These are phyloP conservation scores for Australoheros scitulus DNA, from an alignment of 2,113 vertebrate genomes.

Conservation along the genomic window DNA sequence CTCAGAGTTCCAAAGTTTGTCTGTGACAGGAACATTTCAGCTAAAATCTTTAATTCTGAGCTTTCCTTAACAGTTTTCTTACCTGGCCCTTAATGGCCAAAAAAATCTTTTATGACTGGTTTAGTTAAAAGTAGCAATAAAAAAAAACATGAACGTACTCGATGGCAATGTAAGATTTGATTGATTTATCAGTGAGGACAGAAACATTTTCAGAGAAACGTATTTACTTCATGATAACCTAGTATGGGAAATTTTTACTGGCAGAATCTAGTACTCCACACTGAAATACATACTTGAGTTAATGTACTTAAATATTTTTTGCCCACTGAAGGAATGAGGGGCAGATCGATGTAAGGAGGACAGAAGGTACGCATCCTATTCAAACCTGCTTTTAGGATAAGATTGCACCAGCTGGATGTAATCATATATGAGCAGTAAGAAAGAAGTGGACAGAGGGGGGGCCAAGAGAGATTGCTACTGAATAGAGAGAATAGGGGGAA, in stretches of 20 bases:
- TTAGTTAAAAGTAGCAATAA: not conserved
- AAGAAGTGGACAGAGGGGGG: constrained; percentile 14
- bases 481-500: constrained; percentile 17
- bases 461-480: constrained; percentile 4
- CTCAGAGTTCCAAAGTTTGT: not conserved
- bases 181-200: not conserved
- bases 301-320: not conserved
- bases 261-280: not conserved
- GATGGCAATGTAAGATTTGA: not conserved
- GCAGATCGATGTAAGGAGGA: not conserved
- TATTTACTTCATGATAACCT: not conserved
- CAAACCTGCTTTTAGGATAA: not conserved
- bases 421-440: constrained; percentile 10
- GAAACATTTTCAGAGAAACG: not conserved
- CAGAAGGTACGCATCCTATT: not conserved
- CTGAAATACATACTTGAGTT: not conserved
- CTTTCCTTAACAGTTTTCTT: not conserved
- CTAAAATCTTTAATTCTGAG: not conserved
- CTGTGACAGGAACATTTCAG: not conserved
- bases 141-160: not conserved
- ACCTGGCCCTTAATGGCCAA: not conserved
- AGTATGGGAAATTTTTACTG: not conserved
- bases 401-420: constrained; percentile 35
- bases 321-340: not conserved
- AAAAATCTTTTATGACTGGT: not conserved